Conservation (phyloP, 2,113 vertebrate genomes). For the Melanotaenia duboulayi region DNA sequence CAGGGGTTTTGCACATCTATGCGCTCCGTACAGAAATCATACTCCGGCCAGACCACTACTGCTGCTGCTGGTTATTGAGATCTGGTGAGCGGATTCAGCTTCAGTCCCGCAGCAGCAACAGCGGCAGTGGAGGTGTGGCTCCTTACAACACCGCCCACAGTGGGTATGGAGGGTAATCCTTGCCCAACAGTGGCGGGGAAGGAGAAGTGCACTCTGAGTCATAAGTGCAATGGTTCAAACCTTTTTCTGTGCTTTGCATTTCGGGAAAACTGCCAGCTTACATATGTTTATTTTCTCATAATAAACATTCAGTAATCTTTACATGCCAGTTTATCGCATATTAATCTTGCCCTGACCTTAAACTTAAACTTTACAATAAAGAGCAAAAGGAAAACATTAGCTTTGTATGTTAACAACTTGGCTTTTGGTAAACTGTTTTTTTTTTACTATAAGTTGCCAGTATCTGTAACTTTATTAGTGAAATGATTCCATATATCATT, state of each 20-base stretch:
- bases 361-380: too few species aligned
- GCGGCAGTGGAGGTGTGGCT: constrained; percentile 57
- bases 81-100: constrained; percentile 50
- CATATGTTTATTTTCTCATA: not conserved
- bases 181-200: not conserved
- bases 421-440: too few species aligned
- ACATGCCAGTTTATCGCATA: not conserved
- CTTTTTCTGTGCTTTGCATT: too few species aligned
- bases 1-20: constrained; percentile 75
- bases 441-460: too few species aligned
- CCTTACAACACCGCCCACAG: constrained; percentile 42
- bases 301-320: not conserved
- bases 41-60: constrained; percentile 40
- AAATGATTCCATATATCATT: not conserved
- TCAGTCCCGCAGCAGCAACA: constrained; percentile 54
- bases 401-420: too few species aligned
- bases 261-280: not conserved
- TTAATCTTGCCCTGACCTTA: not conserved
- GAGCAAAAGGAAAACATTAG: too few species aligned
- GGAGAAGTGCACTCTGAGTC: constrained; percentile 3
- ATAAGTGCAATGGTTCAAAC: not conserved
- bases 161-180: constrained; percentile 22
- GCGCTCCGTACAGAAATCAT: constrained; percentile 58
- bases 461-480: not conserved
- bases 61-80: constrained; percentile 52